A percentile compares a stretch with the other conserved stretches of the same genome.
These are phyloP conservation scores for Incurvaria masculella DNA, from an alignment of 2,888 invertebrate genomes.

Conservation along the genomic window DNA sequence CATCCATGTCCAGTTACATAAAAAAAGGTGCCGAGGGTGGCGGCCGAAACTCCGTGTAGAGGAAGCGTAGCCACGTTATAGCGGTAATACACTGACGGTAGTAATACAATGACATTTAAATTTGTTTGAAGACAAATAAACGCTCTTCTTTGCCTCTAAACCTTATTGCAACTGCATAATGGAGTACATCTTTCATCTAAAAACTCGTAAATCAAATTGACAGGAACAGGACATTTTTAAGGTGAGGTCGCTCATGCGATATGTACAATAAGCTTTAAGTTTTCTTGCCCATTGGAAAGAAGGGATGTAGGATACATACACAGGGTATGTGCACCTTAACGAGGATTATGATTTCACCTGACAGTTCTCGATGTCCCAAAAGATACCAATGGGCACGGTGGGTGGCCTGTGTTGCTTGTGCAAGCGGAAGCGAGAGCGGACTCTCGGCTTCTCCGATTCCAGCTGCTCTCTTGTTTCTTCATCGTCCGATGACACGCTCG, in stretches of 20 bases:
- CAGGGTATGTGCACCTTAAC: neutral
- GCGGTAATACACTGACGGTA: neutral
- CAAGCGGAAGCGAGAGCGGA: conserved; percentile 40
- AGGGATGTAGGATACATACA: neutral
- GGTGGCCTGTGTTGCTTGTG: conserved; percentile 31
- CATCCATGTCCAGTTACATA: no score
- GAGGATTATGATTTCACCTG: no score
- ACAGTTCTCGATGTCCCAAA: conserved; percentile 94
- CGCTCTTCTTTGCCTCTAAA: no score
- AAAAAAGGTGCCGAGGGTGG: no score
- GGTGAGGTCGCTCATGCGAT: neutral
- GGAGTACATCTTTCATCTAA: no score
- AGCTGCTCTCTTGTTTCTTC: conserved; percentile 28
- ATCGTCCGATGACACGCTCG: conserved; percentile 46
- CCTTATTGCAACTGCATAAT: no score
- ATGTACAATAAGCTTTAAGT: no score
- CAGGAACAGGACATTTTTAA: neutral
- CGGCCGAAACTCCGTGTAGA: no score
- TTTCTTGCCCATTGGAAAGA: neutral
- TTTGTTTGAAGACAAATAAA: no score
- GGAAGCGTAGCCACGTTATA: neutral
- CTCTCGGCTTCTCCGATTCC: conserved; percentile 34
- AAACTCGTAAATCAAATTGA: no score
- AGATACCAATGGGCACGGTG: conserved; percentile 71
- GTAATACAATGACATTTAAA: no score